Percentiles rank a stretch among this genome's conserved stretches.
Conservation (phyloP, 2,113 vertebrate species). For the Burhinus bistriatus region DNA sequence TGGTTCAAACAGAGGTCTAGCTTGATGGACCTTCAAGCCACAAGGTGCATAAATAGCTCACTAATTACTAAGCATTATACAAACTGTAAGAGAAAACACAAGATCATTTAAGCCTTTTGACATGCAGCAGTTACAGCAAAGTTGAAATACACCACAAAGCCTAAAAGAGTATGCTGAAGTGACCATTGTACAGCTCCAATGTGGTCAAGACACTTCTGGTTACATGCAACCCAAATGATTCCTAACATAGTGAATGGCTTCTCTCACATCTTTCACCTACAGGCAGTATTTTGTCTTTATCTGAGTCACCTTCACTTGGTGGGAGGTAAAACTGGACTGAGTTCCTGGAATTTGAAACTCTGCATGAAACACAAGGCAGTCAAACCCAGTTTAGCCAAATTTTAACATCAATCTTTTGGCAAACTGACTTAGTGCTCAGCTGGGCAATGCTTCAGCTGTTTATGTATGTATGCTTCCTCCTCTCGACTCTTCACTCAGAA, state of each 20-base stretch:
- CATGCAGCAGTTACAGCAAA: neutral
- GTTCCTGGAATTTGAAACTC: neutral
- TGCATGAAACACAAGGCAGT: neutral
- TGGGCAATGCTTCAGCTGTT: neutral
- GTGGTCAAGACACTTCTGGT: neutral
- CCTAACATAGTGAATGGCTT: neutral
- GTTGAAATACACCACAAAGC: neutral
- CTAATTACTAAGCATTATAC: neutral
- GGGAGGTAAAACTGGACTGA: neutral
- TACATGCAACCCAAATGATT: neutral
- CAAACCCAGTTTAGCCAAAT: neutral
- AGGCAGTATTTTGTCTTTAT: neutral
- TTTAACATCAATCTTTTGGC: neutral
- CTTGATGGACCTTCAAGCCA: neutral
- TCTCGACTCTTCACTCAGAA: neutral
- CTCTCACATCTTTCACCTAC: neutral
- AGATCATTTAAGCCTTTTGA: neutral
- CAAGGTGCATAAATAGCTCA: neutral
- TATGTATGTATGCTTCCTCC: neutral
- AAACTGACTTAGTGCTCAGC: neutral
- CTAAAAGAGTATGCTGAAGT: neutral
- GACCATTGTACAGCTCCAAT: neutral
- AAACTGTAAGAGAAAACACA: neutral
- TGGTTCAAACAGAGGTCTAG: neutral
- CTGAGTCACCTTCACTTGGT: neutral